A percentile compares a stretch with the other conserved stretches of the same genome.
Conservation (phyloP, 2,797 vertebrate species). For the Coendou prehensilis region DNA sequence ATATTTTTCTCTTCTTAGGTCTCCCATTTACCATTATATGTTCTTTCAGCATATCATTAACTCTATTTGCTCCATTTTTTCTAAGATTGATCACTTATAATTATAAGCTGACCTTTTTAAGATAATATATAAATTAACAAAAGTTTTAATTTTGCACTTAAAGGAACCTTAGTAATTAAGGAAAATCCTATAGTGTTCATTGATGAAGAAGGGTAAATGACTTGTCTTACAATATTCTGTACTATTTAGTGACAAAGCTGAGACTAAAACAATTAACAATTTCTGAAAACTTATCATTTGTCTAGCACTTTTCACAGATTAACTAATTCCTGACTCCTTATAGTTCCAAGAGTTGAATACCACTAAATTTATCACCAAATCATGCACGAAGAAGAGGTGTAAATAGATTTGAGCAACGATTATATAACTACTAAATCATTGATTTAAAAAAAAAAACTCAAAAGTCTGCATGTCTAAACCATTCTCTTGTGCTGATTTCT, state of each 20-base stretch:
- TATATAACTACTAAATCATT: not conserved
- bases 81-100: constrained; percentile 1
- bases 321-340: constrained; percentile 11
- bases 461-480: not conserved
- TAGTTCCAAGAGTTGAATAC: constrained; percentile 1
- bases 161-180: not conserved
- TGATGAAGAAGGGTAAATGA: not conserved
- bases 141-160: not conserved
- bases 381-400: not conserved
- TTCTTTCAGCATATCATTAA: not conserved
- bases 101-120: not conserved
- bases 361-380: not conserved
- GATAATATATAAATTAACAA: not conserved
- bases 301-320: constrained; percentile 1
- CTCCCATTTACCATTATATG: not conserved
- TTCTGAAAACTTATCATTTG: not conserved
- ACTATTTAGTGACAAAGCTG: constrained; percentile 45
- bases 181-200: not conserved
- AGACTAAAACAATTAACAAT: not conserved
- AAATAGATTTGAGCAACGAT: not conserved
- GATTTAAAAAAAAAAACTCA: not conserved
- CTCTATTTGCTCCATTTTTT: not conserved
- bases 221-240: not conserved
- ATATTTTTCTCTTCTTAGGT: not conserved
- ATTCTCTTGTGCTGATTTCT: not conserved